Evolutionary conservation across 2,888 invertebrate species (phyloP).

Genomic region (Stomorhina lunata): DNA sequence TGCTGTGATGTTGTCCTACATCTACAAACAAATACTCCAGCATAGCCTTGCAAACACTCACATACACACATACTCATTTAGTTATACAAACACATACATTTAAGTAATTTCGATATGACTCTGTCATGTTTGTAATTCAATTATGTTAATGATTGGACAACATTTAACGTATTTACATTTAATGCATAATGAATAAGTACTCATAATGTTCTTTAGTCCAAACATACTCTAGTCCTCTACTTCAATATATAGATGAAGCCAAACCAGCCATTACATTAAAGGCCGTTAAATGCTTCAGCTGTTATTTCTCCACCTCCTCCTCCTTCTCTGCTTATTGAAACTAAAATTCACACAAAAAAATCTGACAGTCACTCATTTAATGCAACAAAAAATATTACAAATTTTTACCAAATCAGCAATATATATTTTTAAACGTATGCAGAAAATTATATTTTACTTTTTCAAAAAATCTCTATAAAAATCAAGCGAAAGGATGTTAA

Average conservation of each 20-base stretch:
- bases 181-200: conserved; percentile 78
- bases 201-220: conserved; percentile 62
- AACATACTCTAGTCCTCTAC: background rate
- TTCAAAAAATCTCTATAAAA: conserved; percentile 12
- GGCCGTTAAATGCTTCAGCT: conserved; percentile 5
- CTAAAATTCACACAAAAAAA: no score
- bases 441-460: conserved; percentile 32
- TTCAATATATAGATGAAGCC: no score
- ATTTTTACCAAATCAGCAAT: conserved; percentile 58
- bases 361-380: conserved; percentile 41
- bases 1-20: conserved; percentile 1
- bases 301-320: background rate
- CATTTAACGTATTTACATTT: conserved; percentile 79
- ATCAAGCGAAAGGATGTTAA: background rate
- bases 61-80: background rate
- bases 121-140: conserved; percentile 78
- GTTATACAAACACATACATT: background rate
- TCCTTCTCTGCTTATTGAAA: no score
- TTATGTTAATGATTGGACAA: conserved; percentile 79
- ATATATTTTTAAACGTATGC: conserved; percentile 57
- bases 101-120: conserved; percentile 53
- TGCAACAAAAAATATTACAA: conserved; percentile 40
- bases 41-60: background rate
- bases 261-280: conserved; percentile 29
- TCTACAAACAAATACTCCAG: background rate